Conservation (phyloP, 2,113 vertebrate genomes). For the Martes martes region DNA sequence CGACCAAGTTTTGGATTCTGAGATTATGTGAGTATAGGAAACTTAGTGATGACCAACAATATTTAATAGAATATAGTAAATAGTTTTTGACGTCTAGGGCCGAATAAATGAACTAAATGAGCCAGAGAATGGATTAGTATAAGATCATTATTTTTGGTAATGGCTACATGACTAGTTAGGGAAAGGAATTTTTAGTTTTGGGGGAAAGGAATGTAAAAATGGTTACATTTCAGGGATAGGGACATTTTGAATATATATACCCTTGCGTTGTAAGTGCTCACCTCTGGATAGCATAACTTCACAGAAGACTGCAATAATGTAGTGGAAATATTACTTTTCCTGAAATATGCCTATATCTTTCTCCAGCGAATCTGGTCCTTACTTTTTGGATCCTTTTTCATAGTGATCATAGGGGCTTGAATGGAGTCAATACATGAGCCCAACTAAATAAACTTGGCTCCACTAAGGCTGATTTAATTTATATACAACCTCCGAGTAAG, state of each 20-base stretch:
- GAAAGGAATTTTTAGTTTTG: neutral
- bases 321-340: neutral
- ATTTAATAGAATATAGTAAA: neutral
- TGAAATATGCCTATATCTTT: neutral
- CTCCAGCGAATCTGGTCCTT: neutral
- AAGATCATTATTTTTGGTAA: neutral
- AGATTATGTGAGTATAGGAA: neutral
- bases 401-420: too few species aligned
- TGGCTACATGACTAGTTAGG: neutral
- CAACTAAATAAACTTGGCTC: neutral
- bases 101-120: neutral
- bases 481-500: neutral
- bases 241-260: neutral
- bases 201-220: neutral
- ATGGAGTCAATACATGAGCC: neutral
- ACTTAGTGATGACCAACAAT: too few species aligned
- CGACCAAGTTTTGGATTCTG: neutral
- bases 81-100: neutral
- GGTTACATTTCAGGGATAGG: neutral
- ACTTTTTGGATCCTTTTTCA: neutral
- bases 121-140: neutral
- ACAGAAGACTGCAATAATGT: neutral
- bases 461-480: neutral
- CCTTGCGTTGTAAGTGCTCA: too few species aligned
- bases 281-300: neutral